These are phyloP conservation scores for Corythornis vintsioides DNA, from an alignment of 2,113 vertebrate genomes.

Conservation along the genomic window DNA sequence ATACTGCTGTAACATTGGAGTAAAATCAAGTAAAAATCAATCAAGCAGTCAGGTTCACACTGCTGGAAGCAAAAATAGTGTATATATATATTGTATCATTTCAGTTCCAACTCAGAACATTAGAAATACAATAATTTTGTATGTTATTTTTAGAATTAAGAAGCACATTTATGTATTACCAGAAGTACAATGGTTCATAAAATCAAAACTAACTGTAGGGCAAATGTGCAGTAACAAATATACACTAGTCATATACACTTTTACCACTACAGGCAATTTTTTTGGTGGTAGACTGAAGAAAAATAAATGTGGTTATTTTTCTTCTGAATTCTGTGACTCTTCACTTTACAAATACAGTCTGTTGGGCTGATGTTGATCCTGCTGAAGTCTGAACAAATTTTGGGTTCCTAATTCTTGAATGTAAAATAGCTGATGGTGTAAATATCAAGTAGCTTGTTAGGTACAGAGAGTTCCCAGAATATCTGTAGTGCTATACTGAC, in stretches of 20 bases:
- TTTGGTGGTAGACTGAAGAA: neutral
- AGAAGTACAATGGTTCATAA: neutral
- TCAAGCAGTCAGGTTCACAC: neutral
- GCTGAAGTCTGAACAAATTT: neutral
- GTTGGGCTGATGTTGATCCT: neutral
- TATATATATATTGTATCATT: neutral
- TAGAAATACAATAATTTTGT: neutral
- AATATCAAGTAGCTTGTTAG: neutral
- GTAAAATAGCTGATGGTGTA: neutral
- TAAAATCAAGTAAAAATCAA: neutral
- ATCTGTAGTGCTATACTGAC: neutral
- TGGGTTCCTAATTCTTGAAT: neutral
- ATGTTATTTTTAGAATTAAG: neutral
- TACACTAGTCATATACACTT: neutral
- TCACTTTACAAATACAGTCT: neutral
- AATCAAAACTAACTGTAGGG: neutral
- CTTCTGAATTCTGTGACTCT: neutral
- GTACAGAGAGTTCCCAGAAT: neutral
- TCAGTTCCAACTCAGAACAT: neutral
- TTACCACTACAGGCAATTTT: neutral
- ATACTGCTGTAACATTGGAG: neutral
- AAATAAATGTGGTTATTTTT: neutral
- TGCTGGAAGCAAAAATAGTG: neutral
- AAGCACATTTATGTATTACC: neutral
- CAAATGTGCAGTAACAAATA: conserved; percentile 7